Evolutionary conservation across 1,140 invertebrate species (phyloP).

Genomic region (Venturia canescens): DNA sequence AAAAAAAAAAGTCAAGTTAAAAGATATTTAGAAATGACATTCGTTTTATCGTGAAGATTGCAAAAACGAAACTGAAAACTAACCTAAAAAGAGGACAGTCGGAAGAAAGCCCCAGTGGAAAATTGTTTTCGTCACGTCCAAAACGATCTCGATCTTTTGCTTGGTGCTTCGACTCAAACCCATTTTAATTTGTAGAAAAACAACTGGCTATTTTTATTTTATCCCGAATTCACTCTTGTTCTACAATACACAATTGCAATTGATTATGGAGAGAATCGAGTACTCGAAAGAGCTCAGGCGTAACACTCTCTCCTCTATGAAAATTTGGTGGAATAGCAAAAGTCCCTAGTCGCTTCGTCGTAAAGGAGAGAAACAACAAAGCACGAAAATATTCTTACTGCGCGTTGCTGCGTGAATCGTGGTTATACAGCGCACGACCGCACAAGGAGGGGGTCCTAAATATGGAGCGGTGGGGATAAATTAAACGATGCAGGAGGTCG

Average conservation of each 20-base stretch:
- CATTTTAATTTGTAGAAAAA: constrained; percentile 66
- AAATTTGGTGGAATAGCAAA: too few relatives aligned
- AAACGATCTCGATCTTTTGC: constrained; percentile 79
- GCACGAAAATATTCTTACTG: too few relatives aligned
- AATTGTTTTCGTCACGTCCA: constrained; percentile 79
- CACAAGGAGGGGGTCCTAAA: too few relatives aligned
- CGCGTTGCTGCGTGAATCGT: too few relatives aligned
- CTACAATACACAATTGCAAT: not conserved
- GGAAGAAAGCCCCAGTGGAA: constrained; percentile 86
- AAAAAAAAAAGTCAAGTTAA: constrained; percentile 52
- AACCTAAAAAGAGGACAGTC: constrained; percentile 83
- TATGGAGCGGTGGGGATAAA: too few relatives aligned
- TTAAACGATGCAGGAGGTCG: too few relatives aligned
- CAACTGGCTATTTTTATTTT: not conserved
- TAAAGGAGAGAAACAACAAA: too few relatives aligned
- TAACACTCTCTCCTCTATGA: too few relatives aligned
- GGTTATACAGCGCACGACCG: too few relatives aligned
- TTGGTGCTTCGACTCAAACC: constrained; percentile 76
- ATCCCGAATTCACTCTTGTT: not conserved
- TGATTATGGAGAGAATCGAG: too few relatives aligned
- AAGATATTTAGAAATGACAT: constrained; percentile 26
- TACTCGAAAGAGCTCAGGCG: too few relatives aligned
- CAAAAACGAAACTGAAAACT: constrained; percentile 59
- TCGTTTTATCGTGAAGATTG: constrained; percentile 12
- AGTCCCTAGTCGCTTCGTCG: too few relatives aligned